Percentiles rank a stretch among this genome's conserved stretches.
These are phyloP conservation scores for Limnodromus scolopaceus DNA, from an alignment of 2,797 vertebrate genomes.

Conservation along the genomic window DNA sequence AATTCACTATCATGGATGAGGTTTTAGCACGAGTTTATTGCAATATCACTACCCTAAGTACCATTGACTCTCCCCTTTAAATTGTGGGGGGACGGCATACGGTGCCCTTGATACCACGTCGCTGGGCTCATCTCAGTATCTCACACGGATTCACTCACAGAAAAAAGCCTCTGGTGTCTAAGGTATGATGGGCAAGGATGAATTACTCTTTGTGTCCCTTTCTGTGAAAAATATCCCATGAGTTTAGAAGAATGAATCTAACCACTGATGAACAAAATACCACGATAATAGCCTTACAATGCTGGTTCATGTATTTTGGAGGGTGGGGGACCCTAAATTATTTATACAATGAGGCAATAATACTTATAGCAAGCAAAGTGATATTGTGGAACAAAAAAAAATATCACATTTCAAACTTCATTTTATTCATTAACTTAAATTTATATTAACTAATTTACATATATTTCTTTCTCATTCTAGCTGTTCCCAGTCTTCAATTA, in stretches of 20 bases:
- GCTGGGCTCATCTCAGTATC: not conserved
- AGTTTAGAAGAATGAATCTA: not conserved
- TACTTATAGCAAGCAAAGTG: not conserved
- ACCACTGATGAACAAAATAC: not conserved
- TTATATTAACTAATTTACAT: constrained; percentile 64
- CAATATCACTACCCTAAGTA: not conserved
- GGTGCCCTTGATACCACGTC: not conserved
- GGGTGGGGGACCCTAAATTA: not conserved
- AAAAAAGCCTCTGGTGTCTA: not conserved
- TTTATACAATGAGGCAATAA: not conserved
- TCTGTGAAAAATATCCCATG: rapidly evolving
- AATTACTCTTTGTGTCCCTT: not conserved
- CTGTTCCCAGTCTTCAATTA: constrained; percentile 72
- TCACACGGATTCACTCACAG: not conserved
- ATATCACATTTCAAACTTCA: not conserved
- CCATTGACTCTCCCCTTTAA: not conserved
- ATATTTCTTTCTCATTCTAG: constrained; percentile 37
- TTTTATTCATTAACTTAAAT: constrained; percentile 65
- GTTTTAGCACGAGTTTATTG: not conserved
- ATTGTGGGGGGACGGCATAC: rapidly evolving
- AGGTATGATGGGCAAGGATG: rapidly evolving
- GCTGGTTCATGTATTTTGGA: not conserved
- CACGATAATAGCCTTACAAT: not conserved
- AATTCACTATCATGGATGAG: not conserved
- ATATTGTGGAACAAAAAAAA: not conserved